Conservation (phyloP, 2,888 invertebrate species). For the Lasioglossum oenotherae region DNA sequence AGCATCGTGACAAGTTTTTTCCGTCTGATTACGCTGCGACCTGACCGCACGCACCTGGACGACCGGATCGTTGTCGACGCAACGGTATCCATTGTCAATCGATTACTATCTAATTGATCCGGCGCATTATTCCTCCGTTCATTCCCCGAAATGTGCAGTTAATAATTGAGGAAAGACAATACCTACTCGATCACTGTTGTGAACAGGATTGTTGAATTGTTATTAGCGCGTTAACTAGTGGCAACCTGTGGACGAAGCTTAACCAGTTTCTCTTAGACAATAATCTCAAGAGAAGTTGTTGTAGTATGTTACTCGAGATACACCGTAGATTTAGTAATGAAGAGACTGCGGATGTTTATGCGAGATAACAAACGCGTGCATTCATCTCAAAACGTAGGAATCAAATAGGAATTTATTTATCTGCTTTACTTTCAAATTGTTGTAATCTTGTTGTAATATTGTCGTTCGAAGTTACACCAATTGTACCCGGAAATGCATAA, state of each 20-base stretch:
- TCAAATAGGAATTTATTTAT: not conserved
- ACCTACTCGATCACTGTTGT: not conserved
- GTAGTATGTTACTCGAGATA: not conserved
- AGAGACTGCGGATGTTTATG: not conserved
- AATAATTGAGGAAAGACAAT: not conserved
- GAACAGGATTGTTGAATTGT: not conserved
- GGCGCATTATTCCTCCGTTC: too few relatives aligned
- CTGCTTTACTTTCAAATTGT: not conserved
- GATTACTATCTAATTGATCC: not conserved
- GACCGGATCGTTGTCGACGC: not conserved
- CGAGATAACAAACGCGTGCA: not conserved
- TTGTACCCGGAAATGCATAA: not conserved
- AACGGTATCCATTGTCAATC: not conserved
- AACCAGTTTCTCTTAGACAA: not conserved
- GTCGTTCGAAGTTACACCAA: too few relatives aligned
- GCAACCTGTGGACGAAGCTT: constrained; percentile 33
- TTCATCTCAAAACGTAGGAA: not conserved
- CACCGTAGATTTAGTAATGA: not conserved
- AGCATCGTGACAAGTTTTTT: constrained; percentile 67
- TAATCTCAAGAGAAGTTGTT: not conserved
- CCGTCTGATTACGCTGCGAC: constrained; percentile 41
- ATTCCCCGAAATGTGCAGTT: not conserved
- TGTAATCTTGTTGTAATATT: not conserved
- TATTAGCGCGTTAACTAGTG: constrained; percentile 18
- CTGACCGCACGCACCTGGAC: not conserved